phyloP scores from a whole-genome alignment of 1,140 invertebrate genomes.

The Antheraea pernyi region DNA sequence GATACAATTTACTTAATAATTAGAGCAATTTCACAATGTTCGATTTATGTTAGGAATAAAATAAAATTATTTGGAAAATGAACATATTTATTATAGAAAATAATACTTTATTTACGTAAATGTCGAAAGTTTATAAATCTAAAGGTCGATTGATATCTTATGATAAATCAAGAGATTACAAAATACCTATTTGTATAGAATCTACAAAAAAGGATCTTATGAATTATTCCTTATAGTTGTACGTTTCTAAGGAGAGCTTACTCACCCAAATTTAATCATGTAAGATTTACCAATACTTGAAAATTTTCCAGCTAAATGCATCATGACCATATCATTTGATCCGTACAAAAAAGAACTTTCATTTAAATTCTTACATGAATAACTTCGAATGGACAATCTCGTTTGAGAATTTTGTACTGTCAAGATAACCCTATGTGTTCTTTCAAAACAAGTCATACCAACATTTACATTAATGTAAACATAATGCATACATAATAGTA shows the following conservation, averaged over 20 bases:
- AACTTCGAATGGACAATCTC: slow-evolving; percentile 63
- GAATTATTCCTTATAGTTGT: slow-evolving; percentile 75
- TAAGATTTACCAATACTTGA: slow-evolving; percentile 42
- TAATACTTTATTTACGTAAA: slow-evolving; percentile 64
- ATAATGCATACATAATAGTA: slow-evolving; percentile 37
- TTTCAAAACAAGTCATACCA: slow-evolving; percentile 35
- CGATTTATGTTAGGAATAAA: slow-evolving; percentile 32
- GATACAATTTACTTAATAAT: slow-evolving; percentile 7
- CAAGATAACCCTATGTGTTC: slow-evolving; percentile 60
- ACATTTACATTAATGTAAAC: slow-evolving; percentile 42
- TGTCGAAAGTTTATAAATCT: slow-evolving; percentile 63
- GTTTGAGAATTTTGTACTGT: slow-evolving; percentile 63
- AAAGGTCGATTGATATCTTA: slow-evolving; percentile 66
- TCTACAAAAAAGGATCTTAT: slow-evolving; percentile 75
- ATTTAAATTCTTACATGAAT: slow-evolving; percentile 53
- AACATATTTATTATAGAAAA: slow-evolving; percentile 63
- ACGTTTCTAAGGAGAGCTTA: slow-evolving; percentile 71
- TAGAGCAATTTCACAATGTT: slow-evolving; percentile 3
- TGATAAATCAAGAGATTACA: slow-evolving; percentile 75
- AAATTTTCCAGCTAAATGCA: slow-evolving; percentile 55
- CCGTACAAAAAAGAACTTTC: slow-evolving; percentile 15
- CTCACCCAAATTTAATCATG: slow-evolving; percentile 65
- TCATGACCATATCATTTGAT: slow-evolving; percentile 35
- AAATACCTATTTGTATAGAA: slow-evolving; percentile 73
- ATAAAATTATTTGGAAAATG: slow-evolving; percentile 55